A percentile compares a stretch with the other conserved stretches of the same genome.
Evolutionary conservation across 2,888 invertebrate genomes (phyloP).

Genomic region (Pteria penguin): DNA sequence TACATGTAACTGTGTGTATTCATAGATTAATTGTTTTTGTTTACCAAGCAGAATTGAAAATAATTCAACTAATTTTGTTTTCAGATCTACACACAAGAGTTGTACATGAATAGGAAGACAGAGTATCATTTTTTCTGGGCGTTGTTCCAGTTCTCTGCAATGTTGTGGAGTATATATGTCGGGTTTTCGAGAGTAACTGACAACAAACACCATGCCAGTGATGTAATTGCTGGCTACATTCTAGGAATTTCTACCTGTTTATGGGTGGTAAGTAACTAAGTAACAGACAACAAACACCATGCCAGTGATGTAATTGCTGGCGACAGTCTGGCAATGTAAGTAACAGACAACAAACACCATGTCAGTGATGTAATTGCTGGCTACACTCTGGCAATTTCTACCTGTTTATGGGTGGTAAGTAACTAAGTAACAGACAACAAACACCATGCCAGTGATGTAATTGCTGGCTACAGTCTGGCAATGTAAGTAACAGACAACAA

Average conservation of each 20-base stretch:
- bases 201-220: conserved; percentile 18
- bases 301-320: conserved; percentile 8
- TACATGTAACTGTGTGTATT: background rate
- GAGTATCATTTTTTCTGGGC: conserved; percentile 5
- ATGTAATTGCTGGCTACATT: conserved; percentile 16
- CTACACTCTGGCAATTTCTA: background rate
- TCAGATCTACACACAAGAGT: conserved; percentile 24
- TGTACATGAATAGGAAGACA: conserved; percentile 17
- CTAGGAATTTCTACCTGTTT: background rate
- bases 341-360: conserved; percentile 25
- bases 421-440: conserved; percentile 5
- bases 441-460: conserved; percentile 12
- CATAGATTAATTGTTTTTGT: background rate
- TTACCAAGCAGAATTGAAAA: background rate
- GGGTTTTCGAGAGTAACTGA: conserved; percentile 15
- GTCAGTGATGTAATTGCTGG: conserved; percentile 15
- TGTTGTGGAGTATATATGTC: conserved; percentile 12
- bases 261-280: conserved; percentile 15
- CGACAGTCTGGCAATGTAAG: background rate
- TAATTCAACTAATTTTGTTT: background rate
- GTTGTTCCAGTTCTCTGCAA: conserved; percentile 1
- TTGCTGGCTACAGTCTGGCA: conserved; percentile 4
- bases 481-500: conserved; percentile 13
- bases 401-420: conserved; percentile 19
- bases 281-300: conserved; percentile 20